Percentiles rank a stretch among this genome's conserved stretches.
Evolutionary conservation across 2,888 invertebrate genomes (phyloP).

Genomic region (Trypoxylon attenuatum): DNA sequence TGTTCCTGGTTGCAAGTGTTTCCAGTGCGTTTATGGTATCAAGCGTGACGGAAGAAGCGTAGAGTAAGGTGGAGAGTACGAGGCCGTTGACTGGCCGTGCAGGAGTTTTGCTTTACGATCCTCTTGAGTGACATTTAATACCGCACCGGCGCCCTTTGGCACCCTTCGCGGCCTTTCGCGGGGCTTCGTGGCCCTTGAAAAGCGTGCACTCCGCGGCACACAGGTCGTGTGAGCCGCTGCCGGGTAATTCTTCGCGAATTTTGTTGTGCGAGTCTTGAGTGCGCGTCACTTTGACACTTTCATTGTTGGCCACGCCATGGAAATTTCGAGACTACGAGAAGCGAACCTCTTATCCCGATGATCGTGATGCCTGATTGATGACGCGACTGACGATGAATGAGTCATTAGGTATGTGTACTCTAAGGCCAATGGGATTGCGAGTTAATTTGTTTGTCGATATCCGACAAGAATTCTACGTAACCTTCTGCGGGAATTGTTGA

Average conservation of each 20-base stretch:
- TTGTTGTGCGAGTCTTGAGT: slow-evolving; percentile 25
- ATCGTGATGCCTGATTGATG: not conserved
- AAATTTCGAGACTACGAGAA: not conserved
- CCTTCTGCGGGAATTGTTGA: too few relatives aligned
- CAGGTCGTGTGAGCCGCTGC: slow-evolving; percentile 12
- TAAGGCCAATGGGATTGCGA: not conserved
- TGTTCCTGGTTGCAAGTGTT: too few relatives aligned
- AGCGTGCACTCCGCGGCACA: too few relatives aligned
- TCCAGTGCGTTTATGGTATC: too few relatives aligned
- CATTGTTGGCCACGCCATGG: not conserved
- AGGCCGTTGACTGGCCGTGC: slow-evolving; percentile 59
- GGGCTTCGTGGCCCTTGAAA: too few relatives aligned
- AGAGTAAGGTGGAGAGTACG: slow-evolving; percentile 47
- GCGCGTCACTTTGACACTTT: slow-evolving; percentile 6
- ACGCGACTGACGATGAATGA: not conserved
- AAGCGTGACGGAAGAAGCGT: too few relatives aligned
- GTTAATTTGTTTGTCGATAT: not conserved
- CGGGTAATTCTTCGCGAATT: slow-evolving; percentile 46
- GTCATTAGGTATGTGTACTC: not conserved
- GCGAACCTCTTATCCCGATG: not conserved
- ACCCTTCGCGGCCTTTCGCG: slow-evolving; percentile 52
- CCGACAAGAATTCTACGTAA: too few relatives aligned
- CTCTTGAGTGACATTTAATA: slow-evolving; percentile 70
- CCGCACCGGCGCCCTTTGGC: slow-evolving; percentile 66
- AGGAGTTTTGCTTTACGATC: slow-evolving; percentile 69